Base-by-base conservation (phyloP, 2,113 vertebrate species). In the Cheilinus undulatus region DNA sequence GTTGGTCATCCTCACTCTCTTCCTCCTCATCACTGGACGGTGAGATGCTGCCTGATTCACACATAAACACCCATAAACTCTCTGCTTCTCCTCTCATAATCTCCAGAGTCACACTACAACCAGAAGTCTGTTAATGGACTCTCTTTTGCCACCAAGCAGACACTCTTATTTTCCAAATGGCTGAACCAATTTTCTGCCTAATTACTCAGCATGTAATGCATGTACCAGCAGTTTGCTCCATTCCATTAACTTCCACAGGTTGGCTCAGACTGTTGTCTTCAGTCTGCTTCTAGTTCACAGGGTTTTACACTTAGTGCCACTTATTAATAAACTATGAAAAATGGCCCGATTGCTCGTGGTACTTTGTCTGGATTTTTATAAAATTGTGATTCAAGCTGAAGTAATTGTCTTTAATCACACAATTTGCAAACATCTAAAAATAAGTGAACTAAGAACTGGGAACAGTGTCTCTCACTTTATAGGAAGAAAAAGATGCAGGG, bases 11-110 rank as follows among this genome's bases (percentile, higher is more conserved):
- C 97, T 99, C 30, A 99, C 97, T 19, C 93, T 99, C 64, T 99
- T 99, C 92, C 97, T 99, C 86, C 93, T 99, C 67, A 99, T 99
- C 90, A 99, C 97, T 38, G 97, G 97, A 62, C 95, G 97, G 97
- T 99, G 95, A 94, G 80, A 70, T 6, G 17, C 38, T 14, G 11
- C 12, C 28, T 43, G 6, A 30, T 54, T 61, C 46, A 34, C n/a
- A 22, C 48, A 53, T 51, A 38, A 28, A 27, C 46, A 15, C 28
- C 4, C 51, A 20, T 36, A 15, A 23, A 23, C 56, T 50, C 65
- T 40, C 11, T 45, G 27, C 28, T 36, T 45, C 69, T 53, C 30
- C 23, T 36, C 63, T 69, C 60, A 76, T 78, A 85, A 79, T 75
- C 84, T 83, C 66, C 59, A 54, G 63, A 72, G 79, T 75, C 72